Evolutionary conservation across 1,140 invertebrate genomes (phyloP).

Genomic region (Cotesia vestalis): DNA sequence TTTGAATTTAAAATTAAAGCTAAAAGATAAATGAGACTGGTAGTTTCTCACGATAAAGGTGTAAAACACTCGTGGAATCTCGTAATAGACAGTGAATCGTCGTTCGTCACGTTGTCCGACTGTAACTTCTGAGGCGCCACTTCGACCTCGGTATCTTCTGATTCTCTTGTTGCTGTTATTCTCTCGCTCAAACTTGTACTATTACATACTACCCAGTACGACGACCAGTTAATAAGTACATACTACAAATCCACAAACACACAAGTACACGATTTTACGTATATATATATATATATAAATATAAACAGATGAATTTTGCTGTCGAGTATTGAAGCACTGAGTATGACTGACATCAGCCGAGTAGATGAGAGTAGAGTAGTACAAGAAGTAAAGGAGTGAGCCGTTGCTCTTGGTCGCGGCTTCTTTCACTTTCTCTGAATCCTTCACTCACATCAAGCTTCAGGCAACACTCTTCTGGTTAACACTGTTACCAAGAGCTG

Average conservation of each 20-base stretch:
- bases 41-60: slow-evolving; percentile 20
- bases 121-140: slow-evolving; percentile 28
- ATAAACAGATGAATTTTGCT: no score
- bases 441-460: slow-evolving; percentile 9
- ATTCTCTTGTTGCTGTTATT: background rate
- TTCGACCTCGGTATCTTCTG: background rate
- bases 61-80: slow-evolving; percentile 27
- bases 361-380: no score
- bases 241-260: no score
- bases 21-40: slow-evolving; percentile 18
- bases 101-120: slow-evolving; percentile 29
- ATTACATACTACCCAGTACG: no score
- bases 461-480: slow-evolving; percentile 7
- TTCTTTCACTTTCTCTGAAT: slow-evolving; percentile 29
- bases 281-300: no score
- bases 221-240: no score
- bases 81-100: slow-evolving; percentile 24
- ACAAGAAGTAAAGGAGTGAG: no score
- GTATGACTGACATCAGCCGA: no score
- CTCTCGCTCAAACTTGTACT: background rate
- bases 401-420: slow-evolving; percentile 8
- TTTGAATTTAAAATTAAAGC: slow-evolving; percentile 24
- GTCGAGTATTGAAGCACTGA: no score
- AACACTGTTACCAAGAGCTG: slow-evolving; percentile 7
- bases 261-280: no score